A percentile compares a stretch with the other conserved stretches of the same genome.
Conservation (phyloP, 2,797 vertebrate species). For the Lithobates pipiens region DNA sequence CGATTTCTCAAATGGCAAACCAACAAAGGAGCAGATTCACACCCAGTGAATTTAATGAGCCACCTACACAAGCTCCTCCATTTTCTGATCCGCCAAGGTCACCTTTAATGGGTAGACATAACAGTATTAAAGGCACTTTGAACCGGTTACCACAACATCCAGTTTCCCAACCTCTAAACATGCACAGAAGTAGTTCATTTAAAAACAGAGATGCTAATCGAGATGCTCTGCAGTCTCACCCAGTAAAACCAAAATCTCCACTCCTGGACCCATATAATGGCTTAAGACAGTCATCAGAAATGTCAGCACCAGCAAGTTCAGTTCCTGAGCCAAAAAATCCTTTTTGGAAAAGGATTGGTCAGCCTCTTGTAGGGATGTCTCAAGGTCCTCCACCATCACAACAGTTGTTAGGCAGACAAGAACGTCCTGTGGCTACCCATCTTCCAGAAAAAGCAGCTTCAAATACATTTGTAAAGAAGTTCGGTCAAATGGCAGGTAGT, state of each 20-base stretch:
- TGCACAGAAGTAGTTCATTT: constrained; percentile 72
- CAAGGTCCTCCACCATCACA: constrained; percentile 72
- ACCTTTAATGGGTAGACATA: constrained; percentile 37
- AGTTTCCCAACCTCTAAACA: constrained; percentile 59
- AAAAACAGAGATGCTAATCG: constrained; percentile 72
- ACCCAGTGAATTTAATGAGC: constrained; percentile 71
- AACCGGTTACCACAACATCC: neutral
- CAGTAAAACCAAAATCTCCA: neutral
- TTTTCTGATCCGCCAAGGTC: constrained; percentile 65
- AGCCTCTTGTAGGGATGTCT: constrained; percentile 79
- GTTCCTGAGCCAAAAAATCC: constrained; percentile 62
- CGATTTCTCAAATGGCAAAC: constrained; percentile 49
- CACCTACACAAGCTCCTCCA: constrained; percentile 48
- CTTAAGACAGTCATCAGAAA: constrained; percentile 7
- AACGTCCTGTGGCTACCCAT: constrained; percentile 54
- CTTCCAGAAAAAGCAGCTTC: neutral
- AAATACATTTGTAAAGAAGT: constrained; percentile 49
- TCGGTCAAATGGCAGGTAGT: constrained; percentile 15
- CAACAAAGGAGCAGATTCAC: constrained; percentile 73
- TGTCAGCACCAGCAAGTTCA: constrained; percentile 42
- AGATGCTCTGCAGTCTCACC: constrained; percentile 50
- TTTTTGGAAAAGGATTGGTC: constrained; percentile 74
- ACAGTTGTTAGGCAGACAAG: constrained; percentile 74
- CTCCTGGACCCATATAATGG: neutral
- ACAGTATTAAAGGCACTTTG: constrained; percentile 48